Base-by-base conservation (phyloP, 2,797 vertebrate species). In the Denticeps clupeoides region DNA sequence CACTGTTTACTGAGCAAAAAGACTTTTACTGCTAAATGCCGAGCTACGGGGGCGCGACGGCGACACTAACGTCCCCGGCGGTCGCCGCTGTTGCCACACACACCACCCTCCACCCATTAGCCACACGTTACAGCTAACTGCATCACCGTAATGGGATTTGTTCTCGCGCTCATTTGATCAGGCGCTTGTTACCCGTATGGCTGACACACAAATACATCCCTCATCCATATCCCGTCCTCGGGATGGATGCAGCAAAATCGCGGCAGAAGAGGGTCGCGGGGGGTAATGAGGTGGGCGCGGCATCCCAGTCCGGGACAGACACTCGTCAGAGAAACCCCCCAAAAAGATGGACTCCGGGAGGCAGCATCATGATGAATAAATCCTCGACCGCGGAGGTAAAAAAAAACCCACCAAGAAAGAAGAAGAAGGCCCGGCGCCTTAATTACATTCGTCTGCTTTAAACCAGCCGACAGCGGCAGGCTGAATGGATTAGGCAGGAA, bases 81-180 rank as follows among this genome's bases (percentile, higher is more conserved):
- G 35, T 38, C 35, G 38, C 18, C 32, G 18, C 47, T 56, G 56
- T 67, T 66, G 68, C 62, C 72, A 67, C 71, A 68, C 72, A 65
- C 59, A 60, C 65, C 66, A 52, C 68, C 57, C 69, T 60, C 58
- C 72, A 60, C 74, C 75, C 77, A 81, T 84, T 84, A 82, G 72
- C 72, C 79, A 80, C 78, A 76, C 75, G 65, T 83, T 82, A 79
- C 65, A 74, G 75, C 72, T 80, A 86, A 83, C 78, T 69, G 63
- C 70, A 82, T 82, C 79, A 79, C 71, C 58, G 60, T 81, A 78
- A 82, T 79, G 46, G 16, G 21, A 77, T 82, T 56, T 50, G 68
- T 33, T 64, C 58, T 70, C 64, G n/a, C n/a, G 73, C 63, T 81
- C 68, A 80, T 78, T 67, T 35, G 70, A 81, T 78, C 73, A 79